Base-by-base conservation (phyloP, 2,797 vertebrate genomes). In the Carduelis carduelis region DNA sequence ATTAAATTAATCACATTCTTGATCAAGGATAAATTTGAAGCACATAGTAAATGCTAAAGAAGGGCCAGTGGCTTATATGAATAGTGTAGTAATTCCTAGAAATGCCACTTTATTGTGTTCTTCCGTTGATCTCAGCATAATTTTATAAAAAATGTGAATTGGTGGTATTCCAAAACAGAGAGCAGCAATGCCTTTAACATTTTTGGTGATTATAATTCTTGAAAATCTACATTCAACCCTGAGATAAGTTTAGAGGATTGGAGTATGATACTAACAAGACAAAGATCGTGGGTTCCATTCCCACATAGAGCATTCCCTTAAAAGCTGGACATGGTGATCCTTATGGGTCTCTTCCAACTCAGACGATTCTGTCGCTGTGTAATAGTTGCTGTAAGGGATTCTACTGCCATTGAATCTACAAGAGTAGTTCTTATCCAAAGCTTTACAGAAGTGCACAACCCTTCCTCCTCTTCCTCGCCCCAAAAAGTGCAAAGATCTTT, bases 391-490 rank as follows among this genome's bases (percentile, higher is more conserved):
- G 12, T 64, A n/a, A 34, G 26, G 28, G 15, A 39, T 64, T 89
- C 39, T 87, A 9, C 32, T 89, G 9, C 26, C 23, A 8, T 21
- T 69, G 32, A 68, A 69, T 43, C 4, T 2, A 13, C 14, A n/a
- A 27, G 19, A 69, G 11, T 39, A 39, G 24, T 64, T 89, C 5
- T 32, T 74, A 8, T 21, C 17, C 61, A 56, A 52, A 47, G 22
- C 16, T 55, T 60, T 50, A 43, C 21, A 35, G 46, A 69, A 50
- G 6, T 34, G 19, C 8, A 23, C 14, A 72, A 11, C 16, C 6
- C 50, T 80, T 35, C 11, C 7, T 60, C 5, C 11, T 43, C 11
- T 5, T 4, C 4, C 2, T 0, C 14, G 0, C 2, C 0, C 5
- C 17, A 50, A 37, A 56, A n/a, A 44, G 15, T 53, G 34, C 2